Conservation (phyloP, 2,113 vertebrate species). For the Neodontobutis hainanensis region DNA sequence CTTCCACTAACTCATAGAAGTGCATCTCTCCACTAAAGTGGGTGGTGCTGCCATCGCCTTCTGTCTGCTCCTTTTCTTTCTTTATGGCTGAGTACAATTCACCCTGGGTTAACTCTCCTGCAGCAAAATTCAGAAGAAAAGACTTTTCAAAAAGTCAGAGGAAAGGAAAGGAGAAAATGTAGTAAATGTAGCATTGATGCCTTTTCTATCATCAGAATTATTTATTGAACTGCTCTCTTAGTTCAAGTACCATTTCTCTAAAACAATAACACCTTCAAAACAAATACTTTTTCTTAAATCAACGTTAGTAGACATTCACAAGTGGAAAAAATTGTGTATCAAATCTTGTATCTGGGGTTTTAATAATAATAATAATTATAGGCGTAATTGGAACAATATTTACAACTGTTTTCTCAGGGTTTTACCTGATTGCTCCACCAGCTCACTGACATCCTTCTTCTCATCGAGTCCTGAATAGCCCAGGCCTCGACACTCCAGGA, state of each 20-base stretch:
- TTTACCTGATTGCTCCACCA: slow-evolving; percentile 92
- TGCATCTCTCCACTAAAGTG: slow-evolving; percentile 98
- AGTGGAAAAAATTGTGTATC: too few relatives aligned
- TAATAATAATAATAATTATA: too few relatives aligned
- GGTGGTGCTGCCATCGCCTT: slow-evolving; percentile 84
- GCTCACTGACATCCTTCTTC: slow-evolving; percentile 91
- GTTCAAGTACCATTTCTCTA: too few relatives aligned
- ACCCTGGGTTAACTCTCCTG: slow-evolving; percentile 95
- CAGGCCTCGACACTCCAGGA: slow-evolving; percentile 91
- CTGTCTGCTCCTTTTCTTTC: slow-evolving; percentile 88
- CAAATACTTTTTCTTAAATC: too few relatives aligned
- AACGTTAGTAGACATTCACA: too few relatives aligned
- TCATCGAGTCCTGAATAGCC: slow-evolving; percentile 89
- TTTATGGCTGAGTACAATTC: slow-evolving; percentile 97
- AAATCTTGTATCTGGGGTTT: too few relatives aligned
- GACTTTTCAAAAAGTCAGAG: neutral
- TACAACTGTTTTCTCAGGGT: too few relatives aligned
- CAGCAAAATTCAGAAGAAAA: neutral
- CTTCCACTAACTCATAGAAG: slow-evolving; percentile 97
- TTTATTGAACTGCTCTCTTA: too few relatives aligned
- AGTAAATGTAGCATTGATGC: too few relatives aligned
- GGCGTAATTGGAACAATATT: too few relatives aligned
- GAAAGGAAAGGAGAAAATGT: neutral
- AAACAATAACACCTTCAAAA: too few relatives aligned
- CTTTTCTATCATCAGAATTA: too few relatives aligned